Evolutionary conservation across 1,140 invertebrate species (phyloP).

Genomic region (Aradophagus sp.): DNA sequence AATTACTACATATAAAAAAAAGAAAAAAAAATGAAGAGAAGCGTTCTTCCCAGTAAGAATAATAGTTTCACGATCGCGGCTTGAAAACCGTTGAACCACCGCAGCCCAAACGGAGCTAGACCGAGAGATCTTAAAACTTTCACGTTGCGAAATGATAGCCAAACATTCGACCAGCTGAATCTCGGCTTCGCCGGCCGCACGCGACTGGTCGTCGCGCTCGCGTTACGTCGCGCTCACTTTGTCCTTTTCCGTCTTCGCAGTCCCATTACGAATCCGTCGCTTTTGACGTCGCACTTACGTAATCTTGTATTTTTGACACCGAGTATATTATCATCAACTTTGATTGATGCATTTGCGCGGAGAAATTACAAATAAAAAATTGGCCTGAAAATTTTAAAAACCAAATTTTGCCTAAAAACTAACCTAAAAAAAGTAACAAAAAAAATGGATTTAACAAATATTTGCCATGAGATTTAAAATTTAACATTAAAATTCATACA

Average conservation of each 20-base stretch:
- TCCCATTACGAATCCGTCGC: too few species aligned
- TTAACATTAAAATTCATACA: too few species aligned
- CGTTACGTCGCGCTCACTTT: slow-evolving; percentile 17
- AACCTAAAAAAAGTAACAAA: too few species aligned
- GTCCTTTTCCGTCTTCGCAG: slow-evolving; percentile 20
- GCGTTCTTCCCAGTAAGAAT: background rate
- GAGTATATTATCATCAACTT: too few species aligned
- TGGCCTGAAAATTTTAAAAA: too few species aligned
- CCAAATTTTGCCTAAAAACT: too few species aligned
- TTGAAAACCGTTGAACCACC: slow-evolving; percentile 16
- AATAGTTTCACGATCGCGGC: slow-evolving; percentile 10
- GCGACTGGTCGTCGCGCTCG: slow-evolving; percentile 7
- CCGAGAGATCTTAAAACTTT: slow-evolving; percentile 65
- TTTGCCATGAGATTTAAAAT: too few species aligned
- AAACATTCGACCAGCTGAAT: slow-evolving; percentile 60
- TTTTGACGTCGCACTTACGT: background rate
- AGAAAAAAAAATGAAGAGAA: too few species aligned
- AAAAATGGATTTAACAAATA: too few species aligned
- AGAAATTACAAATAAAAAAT: too few species aligned
- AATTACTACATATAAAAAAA: too few species aligned
- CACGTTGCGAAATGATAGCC: slow-evolving; percentile 67
- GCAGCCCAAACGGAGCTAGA: slow-evolving; percentile 14
- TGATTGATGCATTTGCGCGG: too few species aligned
- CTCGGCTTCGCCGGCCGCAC: slow-evolving; percentile 26
- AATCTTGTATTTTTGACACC: slow-evolving; percentile 10